Evolutionary conservation across 2,797 vertebrate species (phyloP).

Genomic region (Halcyon badia): DNA sequence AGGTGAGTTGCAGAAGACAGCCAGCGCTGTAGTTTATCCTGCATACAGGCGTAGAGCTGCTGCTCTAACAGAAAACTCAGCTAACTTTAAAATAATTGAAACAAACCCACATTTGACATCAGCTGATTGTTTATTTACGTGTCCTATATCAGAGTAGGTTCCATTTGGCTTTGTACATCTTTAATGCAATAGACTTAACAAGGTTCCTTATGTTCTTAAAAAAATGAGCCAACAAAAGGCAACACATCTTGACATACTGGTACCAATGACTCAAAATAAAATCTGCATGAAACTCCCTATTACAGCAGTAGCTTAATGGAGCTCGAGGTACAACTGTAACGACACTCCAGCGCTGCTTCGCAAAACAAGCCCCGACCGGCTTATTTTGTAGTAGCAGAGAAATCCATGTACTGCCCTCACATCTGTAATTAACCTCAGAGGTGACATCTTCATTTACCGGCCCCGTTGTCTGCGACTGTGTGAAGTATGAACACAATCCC

Average conservation of each 20-base stretch:
- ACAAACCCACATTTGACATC: not conserved
- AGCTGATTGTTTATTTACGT: slow-evolving; percentile 56
- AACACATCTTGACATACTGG: not conserved
- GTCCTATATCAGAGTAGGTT: slow-evolving; percentile 11
- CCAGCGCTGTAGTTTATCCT: not conserved
- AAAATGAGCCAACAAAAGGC: slow-evolving; percentile 19
- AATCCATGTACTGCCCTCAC: fast-evolving
- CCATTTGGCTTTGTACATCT: slow-evolving; percentile 44
- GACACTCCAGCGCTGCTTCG: not conserved
- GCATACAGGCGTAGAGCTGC: fast-evolving
- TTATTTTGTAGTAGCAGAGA: not conserved
- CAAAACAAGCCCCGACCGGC: not conserved
- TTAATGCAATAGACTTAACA: slow-evolving; percentile 38
- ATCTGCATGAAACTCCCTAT: not conserved
- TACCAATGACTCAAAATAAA: not conserved
- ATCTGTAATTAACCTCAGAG: not conserved
- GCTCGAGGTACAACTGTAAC: not conserved
- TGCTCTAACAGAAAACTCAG: not conserved
- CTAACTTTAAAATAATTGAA: not conserved
- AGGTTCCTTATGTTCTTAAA: slow-evolving; percentile 4
- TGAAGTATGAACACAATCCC: not conserved
- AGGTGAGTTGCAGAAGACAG: not conserved
- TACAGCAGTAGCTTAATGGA: not conserved
- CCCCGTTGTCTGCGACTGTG: fast-evolving
- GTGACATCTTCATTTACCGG: not conserved